These are phyloP conservation scores for Acanthosepion lycidas DNA, from an alignment of 2,888 invertebrate species.

Conservation along the genomic window DNA sequence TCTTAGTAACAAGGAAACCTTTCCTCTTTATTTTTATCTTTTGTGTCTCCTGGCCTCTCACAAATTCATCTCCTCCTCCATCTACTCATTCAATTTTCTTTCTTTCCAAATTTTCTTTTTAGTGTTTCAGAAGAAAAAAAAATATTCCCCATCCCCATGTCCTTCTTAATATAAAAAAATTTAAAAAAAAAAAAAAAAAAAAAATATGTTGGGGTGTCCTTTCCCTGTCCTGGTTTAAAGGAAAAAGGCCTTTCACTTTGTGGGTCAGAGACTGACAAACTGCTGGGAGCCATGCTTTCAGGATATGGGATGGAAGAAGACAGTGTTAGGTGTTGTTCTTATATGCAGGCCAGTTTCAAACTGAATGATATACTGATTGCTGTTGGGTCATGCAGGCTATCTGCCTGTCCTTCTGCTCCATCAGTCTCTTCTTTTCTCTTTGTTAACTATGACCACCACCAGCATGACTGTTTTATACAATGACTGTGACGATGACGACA, in stretches of 20 bases:
- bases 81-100: neutral
- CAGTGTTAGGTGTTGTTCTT: neutral
- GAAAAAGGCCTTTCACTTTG: neutral
- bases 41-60: neutral
- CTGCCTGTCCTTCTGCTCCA: neutral
- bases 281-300: neutral
- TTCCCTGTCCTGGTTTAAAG: neutral
- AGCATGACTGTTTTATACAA: neutral
- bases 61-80: constrained; percentile 33
- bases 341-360: neutral
- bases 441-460: neutral
- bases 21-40: neutral
- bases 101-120: neutral
- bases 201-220: neutral
- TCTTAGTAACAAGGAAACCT: neutral
- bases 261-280: constrained; percentile 6
- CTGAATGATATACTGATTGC: constrained; percentile 6
- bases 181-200: too few relatives aligned
- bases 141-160: neutral
- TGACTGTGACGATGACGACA: neutral
- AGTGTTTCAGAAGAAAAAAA: neutral
- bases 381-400: neutral
- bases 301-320: neutral
- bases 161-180: neutral
- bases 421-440: constrained; percentile 14